Percentiles rank a stretch among this genome's conserved stretches.
Conservation (phyloP, 2,797 vertebrate species). For the Meda fulgida region DNA sequence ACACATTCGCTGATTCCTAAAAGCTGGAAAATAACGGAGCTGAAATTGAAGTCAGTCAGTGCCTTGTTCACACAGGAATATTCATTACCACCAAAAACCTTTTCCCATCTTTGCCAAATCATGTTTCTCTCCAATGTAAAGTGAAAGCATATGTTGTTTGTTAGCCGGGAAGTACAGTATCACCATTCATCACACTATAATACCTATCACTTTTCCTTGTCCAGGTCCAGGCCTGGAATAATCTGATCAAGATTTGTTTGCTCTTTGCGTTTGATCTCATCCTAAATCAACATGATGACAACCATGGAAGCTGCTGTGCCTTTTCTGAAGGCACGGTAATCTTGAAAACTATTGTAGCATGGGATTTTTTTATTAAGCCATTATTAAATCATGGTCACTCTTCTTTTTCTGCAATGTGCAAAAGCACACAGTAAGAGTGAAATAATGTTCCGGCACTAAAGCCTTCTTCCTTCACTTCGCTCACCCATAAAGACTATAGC, state of each 20-base stretch:
- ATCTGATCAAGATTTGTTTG: conserved; percentile 57
- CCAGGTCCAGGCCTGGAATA: conserved; percentile 48
- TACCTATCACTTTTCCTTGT: conserved; percentile 37
- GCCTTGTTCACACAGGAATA: conserved; percentile 74
- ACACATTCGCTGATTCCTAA: conserved; percentile 72
- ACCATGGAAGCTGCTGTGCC: conserved; percentile 31
- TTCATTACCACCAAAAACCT: conserved; percentile 71
- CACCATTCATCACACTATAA: conserved; percentile 62
- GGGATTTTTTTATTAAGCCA: conserved; percentile 24
- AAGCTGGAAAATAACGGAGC: conserved; percentile 72
- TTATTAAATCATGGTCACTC: conserved; percentile 17
- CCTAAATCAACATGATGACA: conserved; percentile 51
- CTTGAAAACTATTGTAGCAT: conserved; percentile 32
- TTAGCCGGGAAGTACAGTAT: conserved; percentile 53
- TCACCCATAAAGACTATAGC: background rate
- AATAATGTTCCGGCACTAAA: background rate
- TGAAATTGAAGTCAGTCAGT: conserved; percentile 74
- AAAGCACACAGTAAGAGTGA: conserved; percentile 10
- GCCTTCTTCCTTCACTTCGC: background rate
- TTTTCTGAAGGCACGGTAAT: conserved; percentile 26
- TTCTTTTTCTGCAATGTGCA: conserved; percentile 8
- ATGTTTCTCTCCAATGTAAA: conserved; percentile 64
- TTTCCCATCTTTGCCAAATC: conserved; percentile 64
- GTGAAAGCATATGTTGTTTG: conserved; percentile 62
- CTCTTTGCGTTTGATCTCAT: conserved; percentile 53